Conservation (phyloP, 1,140 invertebrate species). For the Drosophila sp. region DNA sequence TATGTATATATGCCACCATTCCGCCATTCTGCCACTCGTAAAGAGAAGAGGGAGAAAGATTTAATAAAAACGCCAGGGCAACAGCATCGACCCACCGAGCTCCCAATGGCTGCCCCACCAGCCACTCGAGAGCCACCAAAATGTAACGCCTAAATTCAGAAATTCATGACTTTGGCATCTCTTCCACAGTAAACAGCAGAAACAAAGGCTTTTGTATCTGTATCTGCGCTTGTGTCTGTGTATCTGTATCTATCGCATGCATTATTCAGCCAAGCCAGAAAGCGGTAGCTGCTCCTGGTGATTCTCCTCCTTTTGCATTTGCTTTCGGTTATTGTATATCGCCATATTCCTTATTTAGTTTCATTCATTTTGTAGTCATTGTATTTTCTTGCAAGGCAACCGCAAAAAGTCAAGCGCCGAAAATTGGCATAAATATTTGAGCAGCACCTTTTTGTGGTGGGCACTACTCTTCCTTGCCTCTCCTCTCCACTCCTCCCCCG, state of each 20-base stretch:
- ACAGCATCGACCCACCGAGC: neutral
- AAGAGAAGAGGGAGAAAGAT: conserved; percentile 7
- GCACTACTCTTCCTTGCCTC: too few relatives aligned
- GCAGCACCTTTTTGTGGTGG: conserved; percentile 18
- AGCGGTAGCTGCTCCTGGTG: neutral
- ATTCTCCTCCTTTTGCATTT: neutral
- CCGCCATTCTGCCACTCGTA: neutral
- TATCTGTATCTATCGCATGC: conserved; percentile 38
- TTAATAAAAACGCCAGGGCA: conserved; percentile 20
- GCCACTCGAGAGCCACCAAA: neutral
- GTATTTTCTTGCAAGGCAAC: conserved; percentile 47
- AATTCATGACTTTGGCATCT: conserved; percentile 40
- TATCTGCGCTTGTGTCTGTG: neutral
- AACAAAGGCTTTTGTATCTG: neutral
- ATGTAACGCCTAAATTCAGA: conserved; percentile 50
- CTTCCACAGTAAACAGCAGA: conserved; percentile 1
- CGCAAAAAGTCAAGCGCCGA: conserved; percentile 30
- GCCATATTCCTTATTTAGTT: conserved; percentile 61
- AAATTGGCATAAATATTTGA: conserved; percentile 54
- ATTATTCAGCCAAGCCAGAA: conserved; percentile 44
- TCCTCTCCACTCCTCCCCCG: too few relatives aligned
- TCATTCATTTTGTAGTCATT: conserved; percentile 49
- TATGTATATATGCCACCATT: neutral
- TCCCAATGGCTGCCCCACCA: neutral
- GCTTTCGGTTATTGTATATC: conserved; percentile 54